Percentiles rank a stretch among this genome's conserved stretches.
Conservation (phyloP, 2,888 invertebrate genomes). For the Erebia ligea region DNA sequence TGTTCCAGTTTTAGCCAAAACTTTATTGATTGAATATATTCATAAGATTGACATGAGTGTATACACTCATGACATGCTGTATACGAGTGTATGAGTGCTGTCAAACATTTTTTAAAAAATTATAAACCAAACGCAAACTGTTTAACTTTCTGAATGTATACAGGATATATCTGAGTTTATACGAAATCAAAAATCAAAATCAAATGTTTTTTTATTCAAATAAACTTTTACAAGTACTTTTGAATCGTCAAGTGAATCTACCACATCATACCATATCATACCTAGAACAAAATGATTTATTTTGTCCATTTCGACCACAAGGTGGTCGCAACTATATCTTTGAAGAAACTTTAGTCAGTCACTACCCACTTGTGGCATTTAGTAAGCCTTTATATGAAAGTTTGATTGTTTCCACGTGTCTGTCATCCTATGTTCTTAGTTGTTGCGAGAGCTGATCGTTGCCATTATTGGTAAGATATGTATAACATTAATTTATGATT, state of each 20-base stretch:
- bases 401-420: conserved; percentile 13
- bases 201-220: no score
- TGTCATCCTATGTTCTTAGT: conserved; percentile 18
- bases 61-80: no score
- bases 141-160: no score
- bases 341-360: neutral
- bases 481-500: conserved; percentile 41
- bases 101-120: no score
- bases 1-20: neutral
- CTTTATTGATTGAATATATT: neutral
- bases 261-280: no score
- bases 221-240: no score
- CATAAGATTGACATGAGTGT: neutral
- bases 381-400: conserved; percentile 18
- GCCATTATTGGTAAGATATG: conserved; percentile 63
- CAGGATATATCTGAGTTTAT: no score
- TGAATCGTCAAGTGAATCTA: no score
- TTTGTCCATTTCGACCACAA: neutral
- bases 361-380: conserved; percentile 27
- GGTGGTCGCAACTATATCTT: neutral
- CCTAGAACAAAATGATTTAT: no score
- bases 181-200: no score
- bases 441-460: conserved; percentile 48
- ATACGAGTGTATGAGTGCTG: no score
- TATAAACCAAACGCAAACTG: no score